A percentile compares a stretch with the other conserved stretches of the same genome.
phyloP scores from a whole-genome alignment of 1,140 invertebrate species.

The Drosophila kurseongensis region DNA sequence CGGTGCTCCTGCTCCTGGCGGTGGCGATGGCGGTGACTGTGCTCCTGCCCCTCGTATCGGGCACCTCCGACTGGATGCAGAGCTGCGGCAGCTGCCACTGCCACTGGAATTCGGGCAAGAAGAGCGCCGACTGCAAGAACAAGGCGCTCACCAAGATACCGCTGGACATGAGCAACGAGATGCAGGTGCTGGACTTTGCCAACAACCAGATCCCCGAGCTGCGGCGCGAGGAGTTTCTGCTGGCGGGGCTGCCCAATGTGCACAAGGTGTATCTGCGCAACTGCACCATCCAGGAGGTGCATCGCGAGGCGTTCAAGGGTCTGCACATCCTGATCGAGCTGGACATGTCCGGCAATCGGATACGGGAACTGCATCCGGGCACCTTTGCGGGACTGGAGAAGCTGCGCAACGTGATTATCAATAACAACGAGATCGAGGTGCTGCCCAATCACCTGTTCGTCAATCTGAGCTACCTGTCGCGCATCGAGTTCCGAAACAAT shows the following conservation, averaged over 20 bases:
- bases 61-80: slow-evolving; percentile 86
- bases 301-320: slow-evolving; percentile 90
- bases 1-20: slow-evolving; percentile 1
- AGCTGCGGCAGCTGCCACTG: slow-evolving; percentile 89
- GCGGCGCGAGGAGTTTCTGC: slow-evolving; percentile 88
- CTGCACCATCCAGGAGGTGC: slow-evolving; percentile 89
- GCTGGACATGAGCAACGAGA: slow-evolving; percentile 88
- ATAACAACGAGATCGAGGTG: slow-evolving; percentile 89
- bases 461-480: slow-evolving; percentile 90
- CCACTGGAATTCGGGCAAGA: slow-evolving; percentile 92
- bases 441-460: slow-evolving; percentile 91
- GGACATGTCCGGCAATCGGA: slow-evolving; percentile 92
- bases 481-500: slow-evolving; percentile 91
- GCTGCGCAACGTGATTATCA: slow-evolving; percentile 89
- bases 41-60: neutral
- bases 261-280: slow-evolving; percentile 91
- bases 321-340: slow-evolving; percentile 93
- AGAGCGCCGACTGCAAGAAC: slow-evolving; percentile 91
- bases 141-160: slow-evolving; percentile 89
- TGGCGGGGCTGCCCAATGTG: slow-evolving; percentile 90
- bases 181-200: slow-evolving; percentile 91
- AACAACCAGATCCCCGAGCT: slow-evolving; percentile 89
- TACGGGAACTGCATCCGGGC: slow-evolving; percentile 88
- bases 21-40: slow-evolving; percentile 13
- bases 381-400: slow-evolving; percentile 89